Base-by-base conservation (phyloP, 2,888 invertebrate genomes). In the Cheilosia impressa region DNA sequence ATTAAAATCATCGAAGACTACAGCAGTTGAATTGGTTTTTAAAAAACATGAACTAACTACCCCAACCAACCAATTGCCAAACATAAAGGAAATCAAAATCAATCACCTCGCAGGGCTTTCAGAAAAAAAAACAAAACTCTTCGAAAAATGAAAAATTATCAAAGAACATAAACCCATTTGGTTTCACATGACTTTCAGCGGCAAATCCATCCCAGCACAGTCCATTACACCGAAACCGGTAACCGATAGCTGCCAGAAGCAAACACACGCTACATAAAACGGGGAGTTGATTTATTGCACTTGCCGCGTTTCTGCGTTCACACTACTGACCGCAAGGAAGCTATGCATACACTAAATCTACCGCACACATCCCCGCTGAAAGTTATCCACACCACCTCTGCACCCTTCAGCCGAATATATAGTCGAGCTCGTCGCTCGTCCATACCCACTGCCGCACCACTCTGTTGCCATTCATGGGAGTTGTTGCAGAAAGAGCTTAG, bases 181-280 rank as follows among this genome's bases (percentile, higher is more conserved):
- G 34, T 63, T 75, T 45, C 43, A 63, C 68, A 68, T 57, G 76
- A 71, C 72, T 66, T 80, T 50, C 55, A 27, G 47, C 76, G 58
- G 53, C 65, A 79, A 84, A 75, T 80, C 80, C 75, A 73, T 79
- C 65, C 62, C 58, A 62, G 76, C 50, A 68, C 76, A 85, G 81
- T 81, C 76, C 72, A 85, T 85, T 85, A 80, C 85, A 81, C 81
- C 72, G 15, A 63, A 76, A 76, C 69, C 76, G 66, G 60, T 71
- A 76, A 85, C 81, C 81, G 52, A 72, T 72, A 81, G 72, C 85
- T 85, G 85, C 85, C 81, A 81, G 38, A 57, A 57, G 80, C 85
- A 85, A 77, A 55, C 66, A 68, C 57, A 63, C 43, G 47, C 53
- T 71, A 63, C 53, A 43, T 50, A 41, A 63, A 53, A 34, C 17